Base-by-base conservation (phyloP, 1,140 invertebrate species). In the Drosophila virilis region DNA sequence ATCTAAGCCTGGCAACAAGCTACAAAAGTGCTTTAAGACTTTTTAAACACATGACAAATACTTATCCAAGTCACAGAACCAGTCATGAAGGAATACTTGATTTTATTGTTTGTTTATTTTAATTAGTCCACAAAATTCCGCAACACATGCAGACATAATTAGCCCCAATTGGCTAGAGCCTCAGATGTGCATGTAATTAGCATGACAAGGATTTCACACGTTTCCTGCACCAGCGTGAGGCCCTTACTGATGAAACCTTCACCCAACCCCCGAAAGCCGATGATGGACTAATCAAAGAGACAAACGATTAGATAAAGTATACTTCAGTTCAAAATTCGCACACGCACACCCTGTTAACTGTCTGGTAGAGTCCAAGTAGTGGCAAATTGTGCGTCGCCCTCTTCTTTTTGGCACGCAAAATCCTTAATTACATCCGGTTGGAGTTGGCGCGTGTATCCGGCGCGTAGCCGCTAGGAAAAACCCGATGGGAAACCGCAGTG, bases 401-500 rank as follows among this genome's bases (percentile, higher is more conserved):
- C 71, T 65, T 71, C 73, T 75, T 75, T 74, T 71, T 64, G 67
- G 77, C 82, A 88, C 82, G 83, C 80, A 86, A 86, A 86, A 86
- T 86, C 78, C 82, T 86, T 86, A 86, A 86, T 86, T 86, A 86
- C 82, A 86, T 86, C 82, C 82, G 82, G 78, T 78, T 67, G 67
- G 67, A 66, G 77, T 72, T 83, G 81, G 75, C 78, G 82, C 83
- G 82, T 86, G 82, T 88, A 62, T 88, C 82, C 82, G 83, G 74
- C 64, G 80, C 68, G 66, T 28, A 28, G 55, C 12, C 22, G 50
- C 22, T 42, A 32, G 48, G 73, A 40, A 66, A 65, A 64, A 65
- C 35, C 51, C 50, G 28, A 32, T 50, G 71, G 74, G 78, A 86
- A 86, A 82, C 82, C 82, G 61, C 82, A 82, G 75, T 50, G 75